Evolutionary conservation across 2,113 vertebrate genomes (phyloP), one percentile per base, ranked within the genome.

Genomic region (Machaerirhynchus nigripectus): DNA sequence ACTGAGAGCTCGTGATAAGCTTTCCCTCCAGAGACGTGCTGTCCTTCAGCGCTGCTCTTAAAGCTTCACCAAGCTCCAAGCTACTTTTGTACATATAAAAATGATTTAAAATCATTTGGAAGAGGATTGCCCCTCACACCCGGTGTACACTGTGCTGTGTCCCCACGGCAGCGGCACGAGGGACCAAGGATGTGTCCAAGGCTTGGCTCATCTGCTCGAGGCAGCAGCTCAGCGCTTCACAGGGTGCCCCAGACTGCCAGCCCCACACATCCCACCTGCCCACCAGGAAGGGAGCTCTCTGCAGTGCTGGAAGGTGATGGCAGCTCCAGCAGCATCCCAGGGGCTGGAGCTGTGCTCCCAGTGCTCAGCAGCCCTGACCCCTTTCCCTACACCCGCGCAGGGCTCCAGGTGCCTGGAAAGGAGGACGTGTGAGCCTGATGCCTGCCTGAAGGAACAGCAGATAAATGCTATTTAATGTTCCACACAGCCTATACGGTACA

Each of bases 131-230:
- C 64, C 76, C 86, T 65, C 74, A 26, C 39, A 73, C 6, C 4
- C 17, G 0, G 0, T 2, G 26, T 2, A 8, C 2, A 5, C 2
- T 31, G n/a, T n/a, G n/a, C n/a, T n/a, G n/a, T n/a, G n/a, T n/a
- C 23, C 53, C 35, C 40, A 15, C 7, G 64, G 63, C 63, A 33
- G 57, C 2, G 0, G 69, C 49, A 26, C 0, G 0, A 5, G 1
- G 47, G 31, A 7, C 47, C 26, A 8, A 50, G 42, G 87, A 37
- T 5, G 19, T 3, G 0, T 3, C 27, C 30, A 11, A 13, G 67
- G 63, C 13, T 3, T 55, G 20, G 10, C 13, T 11, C 0, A 2
- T 0, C 2, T 8, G 31, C 2, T 23, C 12, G 4, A 35, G 13
- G 53, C n/a, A 57, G 37, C 73, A 65, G 31, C 55, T 44, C 2